phyloP scores from a whole-genome alignment of 1,140 invertebrate genomes.

The Leptopilina clavipes region DNA sequence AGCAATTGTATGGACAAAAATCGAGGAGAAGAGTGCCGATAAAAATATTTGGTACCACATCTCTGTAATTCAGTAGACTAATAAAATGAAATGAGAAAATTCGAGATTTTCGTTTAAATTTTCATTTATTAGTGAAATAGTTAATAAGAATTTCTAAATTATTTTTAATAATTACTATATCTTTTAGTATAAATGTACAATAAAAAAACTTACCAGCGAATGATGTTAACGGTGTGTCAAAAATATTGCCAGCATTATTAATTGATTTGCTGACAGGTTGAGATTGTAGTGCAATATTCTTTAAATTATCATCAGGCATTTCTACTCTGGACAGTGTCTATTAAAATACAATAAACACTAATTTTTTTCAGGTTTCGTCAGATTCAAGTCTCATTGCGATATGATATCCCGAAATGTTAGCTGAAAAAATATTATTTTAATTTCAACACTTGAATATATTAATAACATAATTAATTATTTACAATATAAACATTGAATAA shows the following conservation, averaged over 20 bases:
- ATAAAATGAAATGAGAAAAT: not conserved
- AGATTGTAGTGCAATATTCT: conserved; percentile 14
- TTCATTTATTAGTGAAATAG: too few relatives aligned
- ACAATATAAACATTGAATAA: too few relatives aligned
- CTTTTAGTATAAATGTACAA: conserved; percentile 22
- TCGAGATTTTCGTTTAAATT: not conserved
- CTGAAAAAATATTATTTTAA: not conserved
- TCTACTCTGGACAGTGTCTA: conserved; percentile 6
- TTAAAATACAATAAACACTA: conserved; percentile 14
- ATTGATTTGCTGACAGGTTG: not conserved
- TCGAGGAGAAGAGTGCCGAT: conserved; percentile 94
- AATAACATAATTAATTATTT: too few relatives aligned
- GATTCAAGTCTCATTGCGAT: conserved; percentile 30
- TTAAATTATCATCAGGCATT: conserved; percentile 27
- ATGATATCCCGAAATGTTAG: not conserved
- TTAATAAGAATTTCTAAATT: not conserved
- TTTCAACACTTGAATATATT: not conserved
- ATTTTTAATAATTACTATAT: not conserved
- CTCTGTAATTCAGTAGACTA: conserved; percentile 77
- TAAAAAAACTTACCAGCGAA: conserved; percentile 63
- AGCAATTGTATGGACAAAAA: conserved; percentile 93
- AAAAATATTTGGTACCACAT: conserved; percentile 98
- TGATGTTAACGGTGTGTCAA: conserved; percentile 65
- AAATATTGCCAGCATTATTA: conserved; percentile 46
- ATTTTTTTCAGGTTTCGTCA: conserved; percentile 12